These are phyloP conservation scores for Myiozetetes cayanensis DNA, from an alignment of 2,113 vertebrate species.

Conservation along the genomic window DNA sequence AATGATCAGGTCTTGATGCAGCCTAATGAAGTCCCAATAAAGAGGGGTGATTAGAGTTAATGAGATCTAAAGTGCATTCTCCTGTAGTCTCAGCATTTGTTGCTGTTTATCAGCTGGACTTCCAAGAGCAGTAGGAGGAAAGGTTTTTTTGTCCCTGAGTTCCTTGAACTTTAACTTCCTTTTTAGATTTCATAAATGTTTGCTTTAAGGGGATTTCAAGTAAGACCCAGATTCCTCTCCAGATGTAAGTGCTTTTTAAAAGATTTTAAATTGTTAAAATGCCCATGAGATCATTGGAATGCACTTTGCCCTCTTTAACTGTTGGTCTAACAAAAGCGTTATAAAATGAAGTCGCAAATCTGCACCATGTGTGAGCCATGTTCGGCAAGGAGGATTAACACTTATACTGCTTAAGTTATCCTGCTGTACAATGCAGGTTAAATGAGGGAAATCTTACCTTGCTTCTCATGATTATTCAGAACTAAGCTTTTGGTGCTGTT, in stretches of 20 bases:
- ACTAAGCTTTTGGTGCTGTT: neutral
- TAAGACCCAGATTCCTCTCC: neutral
- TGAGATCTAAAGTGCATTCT: neutral
- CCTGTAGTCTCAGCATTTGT: neutral
- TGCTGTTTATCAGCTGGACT: neutral
- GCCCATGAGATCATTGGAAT: neutral
- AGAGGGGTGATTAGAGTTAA: neutral
- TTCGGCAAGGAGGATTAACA: neutral
- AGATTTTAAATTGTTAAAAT: neutral
- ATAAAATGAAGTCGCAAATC: neutral
- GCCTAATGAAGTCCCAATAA: neutral
- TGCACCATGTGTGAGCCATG: neutral
- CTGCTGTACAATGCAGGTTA: neutral
- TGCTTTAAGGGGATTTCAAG: neutral
- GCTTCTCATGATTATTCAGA: neutral
- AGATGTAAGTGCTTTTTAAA: neutral
- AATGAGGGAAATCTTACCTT: neutral
- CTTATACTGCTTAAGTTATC: neutral
- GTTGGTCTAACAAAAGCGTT: neutral
- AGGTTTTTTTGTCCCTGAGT: neutral
- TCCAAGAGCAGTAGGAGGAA: neutral
- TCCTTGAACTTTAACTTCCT: conserved; percentile 17
- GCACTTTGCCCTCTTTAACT: neutral
- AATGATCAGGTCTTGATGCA: neutral
- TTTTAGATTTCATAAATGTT: neutral